Evolutionary conservation across 2,888 invertebrate species (phyloP), one percentile per base, ranked within the genome.

Genomic region (Eilema caniola): DNA sequence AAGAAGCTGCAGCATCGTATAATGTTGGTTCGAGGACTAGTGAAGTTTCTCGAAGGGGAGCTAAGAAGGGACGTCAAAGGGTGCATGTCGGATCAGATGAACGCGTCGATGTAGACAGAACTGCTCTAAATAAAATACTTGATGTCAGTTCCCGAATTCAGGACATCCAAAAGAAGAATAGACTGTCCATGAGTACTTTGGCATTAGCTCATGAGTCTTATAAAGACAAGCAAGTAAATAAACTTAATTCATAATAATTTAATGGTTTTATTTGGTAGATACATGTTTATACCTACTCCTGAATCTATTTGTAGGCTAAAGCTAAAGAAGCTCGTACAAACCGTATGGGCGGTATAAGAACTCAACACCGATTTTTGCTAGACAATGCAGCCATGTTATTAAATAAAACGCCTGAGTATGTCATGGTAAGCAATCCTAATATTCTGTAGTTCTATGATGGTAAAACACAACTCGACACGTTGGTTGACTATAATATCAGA

Each of bases 351-450:
- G 92, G 67, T 62, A 73, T 95, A 75, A 94, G 92, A 85, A 89
- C 90, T 37, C 93, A 93, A 75, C 97, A 97, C 85, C 95, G 97
- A 74, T 97, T 97, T 88, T 90, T 98, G 1, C 90, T 98, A 74
- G 97, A 97, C 81, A 96, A 96, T 86, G 96, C 96, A 41, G 96
- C 97, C 12, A 91, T 95, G 37, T 93, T 96, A 79, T 89, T 97
- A 74, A 94, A 96, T 81, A 91, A 95, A 69, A 90, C 96, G n/a
- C 78, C 92, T 16, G 96, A 96, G 33, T 95, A 96, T 77, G 93
- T 97, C 3, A 93, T 97, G 90, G 95, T 95, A 88, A 89, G 87
- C 79, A 69, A 25, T n/a, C 20, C 2, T 16, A 33, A 33, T 62
- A 16, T 24, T 33, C 14, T 33, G 23, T 12, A 24, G 7, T 11